Evolutionary conservation across 2,797 vertebrate species (phyloP).

Genomic region (Dallia pectoralis): DNA sequence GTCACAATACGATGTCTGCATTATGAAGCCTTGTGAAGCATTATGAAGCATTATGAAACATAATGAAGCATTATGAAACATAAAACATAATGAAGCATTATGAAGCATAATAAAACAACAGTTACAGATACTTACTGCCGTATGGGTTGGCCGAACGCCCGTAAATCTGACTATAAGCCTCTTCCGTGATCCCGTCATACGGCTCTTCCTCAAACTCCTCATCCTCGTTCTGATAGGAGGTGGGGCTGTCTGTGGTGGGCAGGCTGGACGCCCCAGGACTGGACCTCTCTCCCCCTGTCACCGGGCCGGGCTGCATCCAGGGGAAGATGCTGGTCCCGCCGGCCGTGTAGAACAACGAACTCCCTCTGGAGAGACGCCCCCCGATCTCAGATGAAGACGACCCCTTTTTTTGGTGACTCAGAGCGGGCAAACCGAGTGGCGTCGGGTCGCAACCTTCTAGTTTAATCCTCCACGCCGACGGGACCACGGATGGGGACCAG

Average conservation of each 20-base stretch:
- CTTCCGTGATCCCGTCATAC: conserved; percentile 90
- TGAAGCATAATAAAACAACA: neutral
- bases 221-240: conserved; percentile 97
- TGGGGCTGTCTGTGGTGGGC: conserved; percentile 97
- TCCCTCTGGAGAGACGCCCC: conserved; percentile 55
- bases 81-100: too few relatives aligned
- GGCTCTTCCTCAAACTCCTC: conserved; percentile 96
- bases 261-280: conserved; percentile 94
- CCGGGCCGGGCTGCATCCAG: conserved; percentile 78
- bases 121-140: conserved; percentile 79
- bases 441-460: conserved; percentile 83
- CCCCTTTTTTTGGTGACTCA: conserved; percentile 69
- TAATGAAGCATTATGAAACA: too few relatives aligned
- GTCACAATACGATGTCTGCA: too few relatives aligned
- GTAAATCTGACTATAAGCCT: conserved; percentile 89
- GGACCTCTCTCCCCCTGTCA: conserved; percentile 79
- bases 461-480: conserved; percentile 85
- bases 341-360: conserved; percentile 71
- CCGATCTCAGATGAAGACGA: conserved; percentile 49
- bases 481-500: conserved; percentile 81
- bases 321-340: conserved; percentile 78
- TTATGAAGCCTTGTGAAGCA: too few relatives aligned
- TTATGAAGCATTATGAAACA: too few relatives aligned
- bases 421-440: conserved; percentile 54
- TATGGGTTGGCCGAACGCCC: conserved; percentile 86